phyloP scores from a whole-genome alignment of 2,888 invertebrate genomes.

The Cerastis rubricosa region DNA sequence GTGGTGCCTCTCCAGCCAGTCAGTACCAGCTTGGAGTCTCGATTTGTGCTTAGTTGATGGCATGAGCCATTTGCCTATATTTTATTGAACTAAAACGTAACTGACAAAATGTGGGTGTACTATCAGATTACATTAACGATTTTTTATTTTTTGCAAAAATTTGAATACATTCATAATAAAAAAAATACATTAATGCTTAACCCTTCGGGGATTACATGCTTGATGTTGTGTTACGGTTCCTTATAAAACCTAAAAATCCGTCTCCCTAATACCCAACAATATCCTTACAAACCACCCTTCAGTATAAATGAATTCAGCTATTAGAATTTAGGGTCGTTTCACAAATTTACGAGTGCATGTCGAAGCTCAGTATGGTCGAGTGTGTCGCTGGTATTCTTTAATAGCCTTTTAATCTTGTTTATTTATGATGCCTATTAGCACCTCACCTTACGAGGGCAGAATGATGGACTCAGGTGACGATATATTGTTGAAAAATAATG shows the following conservation, averaged over 20 bases:
- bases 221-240: background rate
- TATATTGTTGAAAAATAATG: slow-evolving; percentile 20
- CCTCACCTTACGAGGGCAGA: slow-evolving; percentile 21
- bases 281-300: background rate
- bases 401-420: slow-evolving; percentile 53
- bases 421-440: slow-evolving; percentile 63
- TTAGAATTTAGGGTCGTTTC: slow-evolving; percentile 19
- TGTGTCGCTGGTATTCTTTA: slow-evolving; percentile 43
- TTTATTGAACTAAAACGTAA: background rate
- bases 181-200: background rate
- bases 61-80: background rate
- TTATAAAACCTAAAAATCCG: background rate
- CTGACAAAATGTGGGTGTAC: background rate
- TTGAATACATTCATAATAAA: background rate
- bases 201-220: background rate
- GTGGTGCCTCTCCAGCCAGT: no score
- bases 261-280: background rate
- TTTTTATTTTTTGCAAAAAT: no score
- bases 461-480: slow-evolving; percentile 9
- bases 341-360: slow-evolving; percentile 42
- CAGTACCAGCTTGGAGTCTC: no score
- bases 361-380: slow-evolving; percentile 24
- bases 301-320: slow-evolving; percentile 17
- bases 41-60: background rate
- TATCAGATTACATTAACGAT: background rate